Conservation (phyloP, 2,888 invertebrate genomes). For the Drosophila demipolita region DNA sequence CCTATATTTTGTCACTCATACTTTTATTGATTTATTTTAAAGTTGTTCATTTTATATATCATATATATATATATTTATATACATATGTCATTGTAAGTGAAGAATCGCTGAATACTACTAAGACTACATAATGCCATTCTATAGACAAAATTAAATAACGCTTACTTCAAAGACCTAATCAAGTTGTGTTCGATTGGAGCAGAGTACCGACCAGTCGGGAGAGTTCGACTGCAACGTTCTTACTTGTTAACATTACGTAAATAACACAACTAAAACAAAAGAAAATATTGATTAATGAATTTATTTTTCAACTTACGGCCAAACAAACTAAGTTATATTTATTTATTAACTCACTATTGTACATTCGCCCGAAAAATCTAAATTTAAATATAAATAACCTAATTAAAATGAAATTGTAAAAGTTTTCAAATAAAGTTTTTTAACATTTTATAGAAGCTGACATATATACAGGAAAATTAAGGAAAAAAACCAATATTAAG, state of each 20-base stretch:
- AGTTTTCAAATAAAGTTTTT: conserved; percentile 42
- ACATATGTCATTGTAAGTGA: too few species aligned
- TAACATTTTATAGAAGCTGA: conserved; percentile 21
- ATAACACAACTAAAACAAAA: conserved; percentile 25
- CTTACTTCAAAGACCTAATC: not conserved
- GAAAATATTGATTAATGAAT: conserved; percentile 30
- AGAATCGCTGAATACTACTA: not conserved
- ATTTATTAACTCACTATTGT: conserved; percentile 34
- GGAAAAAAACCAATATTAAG: not conserved
- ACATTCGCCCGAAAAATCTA: conserved; percentile 34
- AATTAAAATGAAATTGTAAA: conserved; percentile 13
- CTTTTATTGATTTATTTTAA: not conserved
- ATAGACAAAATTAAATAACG: not conserved
- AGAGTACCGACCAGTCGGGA: not conserved
- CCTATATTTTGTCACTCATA: not conserved
- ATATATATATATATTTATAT: not conserved
- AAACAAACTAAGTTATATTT: conserved; percentile 11
- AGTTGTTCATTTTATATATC: not conserved
- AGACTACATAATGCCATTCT: not conserved
- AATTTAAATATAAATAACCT: conserved; percentile 12
- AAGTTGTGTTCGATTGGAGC: not conserved
- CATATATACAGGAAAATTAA: conserved; percentile 21
- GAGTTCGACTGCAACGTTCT: not conserved
- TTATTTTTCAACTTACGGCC: conserved; percentile 40
- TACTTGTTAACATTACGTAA: conserved; percentile 34